A percentile compares a stretch with the other conserved stretches of the same genome.
These are phyloP conservation scores for Tragelaphus strepsiceros DNA, from an alignment of 2,113 vertebrate genomes.

Conservation along the genomic window DNA sequence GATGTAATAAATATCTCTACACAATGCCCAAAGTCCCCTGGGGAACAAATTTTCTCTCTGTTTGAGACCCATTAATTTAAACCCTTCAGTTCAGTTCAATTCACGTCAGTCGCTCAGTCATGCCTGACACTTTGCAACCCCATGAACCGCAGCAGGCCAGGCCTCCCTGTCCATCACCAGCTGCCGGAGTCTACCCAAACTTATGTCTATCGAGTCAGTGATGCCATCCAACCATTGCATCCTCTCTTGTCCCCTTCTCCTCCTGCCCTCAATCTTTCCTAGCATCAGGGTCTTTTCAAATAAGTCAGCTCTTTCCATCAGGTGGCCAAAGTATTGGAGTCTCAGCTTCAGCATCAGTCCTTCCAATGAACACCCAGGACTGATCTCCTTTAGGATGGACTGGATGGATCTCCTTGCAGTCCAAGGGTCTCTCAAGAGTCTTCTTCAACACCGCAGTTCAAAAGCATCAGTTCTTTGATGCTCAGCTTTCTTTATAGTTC, in stretches of 20 bases:
- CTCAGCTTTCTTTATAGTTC: not conserved
- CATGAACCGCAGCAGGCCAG: not conserved
- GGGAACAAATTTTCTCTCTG: not conserved
- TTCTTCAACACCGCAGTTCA: not conserved
- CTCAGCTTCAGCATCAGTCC: not conserved
- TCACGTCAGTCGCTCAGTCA: not conserved
- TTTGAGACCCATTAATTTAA: not conserved
- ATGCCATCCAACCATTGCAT: not conserved
- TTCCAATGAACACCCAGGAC: not conserved
- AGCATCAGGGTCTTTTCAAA: not conserved
- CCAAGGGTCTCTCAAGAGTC: not conserved
- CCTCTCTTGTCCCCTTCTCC: not conserved
- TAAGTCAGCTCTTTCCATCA: not conserved
- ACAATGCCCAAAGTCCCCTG: not conserved
- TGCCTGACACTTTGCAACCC: rapidly evolving
- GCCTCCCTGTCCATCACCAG: not conserved
- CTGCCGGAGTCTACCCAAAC: not conserved
- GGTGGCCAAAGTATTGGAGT: not conserved
- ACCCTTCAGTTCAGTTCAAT: not conserved
- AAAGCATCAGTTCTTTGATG: not conserved
- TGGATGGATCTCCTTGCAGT: not conserved
- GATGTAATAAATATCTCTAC: not conserved
- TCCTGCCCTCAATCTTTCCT: not conserved
- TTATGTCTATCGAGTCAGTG: not conserved
- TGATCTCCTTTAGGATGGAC: not conserved